These are phyloP conservation scores for Caenorhabditis virilis DNA, from an alignment of 2,888 invertebrate species.

Conservation along the genomic window DNA sequence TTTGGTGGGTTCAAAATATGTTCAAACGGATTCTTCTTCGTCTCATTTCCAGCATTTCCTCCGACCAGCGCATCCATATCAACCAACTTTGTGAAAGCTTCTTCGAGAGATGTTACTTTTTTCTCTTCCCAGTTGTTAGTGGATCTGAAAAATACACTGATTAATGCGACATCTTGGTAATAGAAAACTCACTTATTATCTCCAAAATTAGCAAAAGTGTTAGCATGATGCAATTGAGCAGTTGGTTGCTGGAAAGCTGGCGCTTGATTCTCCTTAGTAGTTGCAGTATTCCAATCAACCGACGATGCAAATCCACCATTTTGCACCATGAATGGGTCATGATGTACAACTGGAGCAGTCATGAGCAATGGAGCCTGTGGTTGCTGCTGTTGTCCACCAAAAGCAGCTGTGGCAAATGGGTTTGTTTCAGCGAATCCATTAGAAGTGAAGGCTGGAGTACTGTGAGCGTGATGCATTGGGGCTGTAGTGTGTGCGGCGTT, in stretches of 20 bases:
- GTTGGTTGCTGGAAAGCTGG: slow-evolving; percentile 13
- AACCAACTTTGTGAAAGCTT: slow-evolving; percentile 66
- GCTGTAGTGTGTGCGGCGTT: neutral
- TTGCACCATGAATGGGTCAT: slow-evolving; percentile 24
- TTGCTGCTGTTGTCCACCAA: slow-evolving; percentile 3
- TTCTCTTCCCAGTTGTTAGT: slow-evolving; percentile 38
- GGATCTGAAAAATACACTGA: neutral
- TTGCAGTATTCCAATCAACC: slow-evolving; percentile 32
- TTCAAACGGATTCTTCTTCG: slow-evolving; percentile 67
- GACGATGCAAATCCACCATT: neutral
- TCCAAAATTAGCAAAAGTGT: slow-evolving; percentile 45
- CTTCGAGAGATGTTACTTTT: slow-evolving; percentile 62
- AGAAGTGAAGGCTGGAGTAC: slow-evolving; percentile 28
- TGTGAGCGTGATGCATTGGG: slow-evolving; percentile 34
- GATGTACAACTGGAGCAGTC: slow-evolving; percentile 7
- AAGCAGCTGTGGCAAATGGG: slow-evolving; percentile 48
- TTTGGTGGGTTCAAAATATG: slow-evolving; percentile 67
- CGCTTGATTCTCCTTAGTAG: slow-evolving; percentile 49
- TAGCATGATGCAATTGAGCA: slow-evolving; percentile 38
- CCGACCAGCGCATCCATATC: slow-evolving; percentile 65
- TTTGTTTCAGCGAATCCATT: slow-evolving; percentile 52
- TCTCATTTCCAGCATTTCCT: slow-evolving; percentile 41
- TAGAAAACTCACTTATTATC: slow-evolving; percentile 24
- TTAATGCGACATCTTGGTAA: too few species aligned
- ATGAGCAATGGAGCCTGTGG: slow-evolving; percentile 2